These are phyloP conservation scores for Lota lota DNA, from an alignment of 2,113 vertebrate genomes.

Conservation along the genomic window DNA sequence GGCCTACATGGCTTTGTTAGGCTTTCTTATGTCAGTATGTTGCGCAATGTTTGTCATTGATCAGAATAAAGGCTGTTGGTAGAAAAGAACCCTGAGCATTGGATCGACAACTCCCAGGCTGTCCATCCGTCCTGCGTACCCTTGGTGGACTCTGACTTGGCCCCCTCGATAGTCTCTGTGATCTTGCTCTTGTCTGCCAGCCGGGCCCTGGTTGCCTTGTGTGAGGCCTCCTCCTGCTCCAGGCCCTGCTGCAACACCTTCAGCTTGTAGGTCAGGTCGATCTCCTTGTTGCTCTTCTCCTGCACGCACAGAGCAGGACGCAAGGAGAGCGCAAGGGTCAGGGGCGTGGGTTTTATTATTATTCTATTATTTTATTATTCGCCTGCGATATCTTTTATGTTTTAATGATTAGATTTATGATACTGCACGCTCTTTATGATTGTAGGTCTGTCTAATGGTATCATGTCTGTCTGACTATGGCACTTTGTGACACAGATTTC, in stretches of 20 bases:
- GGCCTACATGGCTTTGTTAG: too few species aligned
- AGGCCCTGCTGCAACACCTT: conserved; percentile 94
- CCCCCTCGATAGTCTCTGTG: conserved; percentile 94
- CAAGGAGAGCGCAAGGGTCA: background rate
- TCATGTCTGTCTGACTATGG: too few species aligned
- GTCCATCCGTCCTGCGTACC: conserved; percentile 64
- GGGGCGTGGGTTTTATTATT: background rate
- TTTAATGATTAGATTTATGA: too few species aligned
- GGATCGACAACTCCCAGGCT: background rate
- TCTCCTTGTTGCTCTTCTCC: conserved; percentile 98
- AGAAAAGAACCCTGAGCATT: background rate
- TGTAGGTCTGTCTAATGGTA: too few species aligned
- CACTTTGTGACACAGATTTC: too few species aligned
- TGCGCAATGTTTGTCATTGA: too few species aligned
- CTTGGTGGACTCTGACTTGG: conserved; percentile 97
- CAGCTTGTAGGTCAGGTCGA: conserved; percentile 96
- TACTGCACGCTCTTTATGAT: too few species aligned
- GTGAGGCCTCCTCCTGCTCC: conserved; percentile 91
- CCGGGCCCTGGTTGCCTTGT: conserved; percentile 90
- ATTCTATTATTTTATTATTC: background rate
- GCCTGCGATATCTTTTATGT: too few species aligned
- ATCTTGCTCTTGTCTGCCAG: conserved; percentile 97
- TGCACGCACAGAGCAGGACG: conserved; percentile 48
- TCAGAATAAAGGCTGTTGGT: too few species aligned
- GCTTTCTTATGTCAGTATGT: too few species aligned